Conservation (phyloP, 2,888 invertebrate genomes). For the Physocephala rufipes region DNA sequence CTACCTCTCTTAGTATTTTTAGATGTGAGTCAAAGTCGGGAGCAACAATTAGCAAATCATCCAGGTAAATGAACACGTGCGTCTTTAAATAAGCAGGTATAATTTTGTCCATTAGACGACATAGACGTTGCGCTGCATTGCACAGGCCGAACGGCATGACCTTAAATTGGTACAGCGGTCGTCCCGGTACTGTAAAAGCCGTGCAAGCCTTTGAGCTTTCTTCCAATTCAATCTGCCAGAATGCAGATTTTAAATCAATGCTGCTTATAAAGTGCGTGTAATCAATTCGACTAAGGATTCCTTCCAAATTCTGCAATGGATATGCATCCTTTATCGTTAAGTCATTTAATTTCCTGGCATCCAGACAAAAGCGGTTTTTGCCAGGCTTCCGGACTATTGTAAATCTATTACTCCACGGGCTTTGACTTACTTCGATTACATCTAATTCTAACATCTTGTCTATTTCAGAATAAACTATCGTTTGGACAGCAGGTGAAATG, state of each 20-base stretch:
- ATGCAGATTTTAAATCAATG: conserved; percentile 11
- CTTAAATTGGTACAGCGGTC: conserved; percentile 16
- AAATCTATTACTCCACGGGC: not conserved
- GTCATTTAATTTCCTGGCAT: not conserved
- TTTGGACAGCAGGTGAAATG: conserved; percentile 6
- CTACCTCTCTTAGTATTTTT: conserved; percentile 5
- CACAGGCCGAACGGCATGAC: conserved; percentile 24
- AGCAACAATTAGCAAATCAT: not conserved
- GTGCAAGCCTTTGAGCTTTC: not conserved
- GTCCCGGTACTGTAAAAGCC: conserved; percentile 9
- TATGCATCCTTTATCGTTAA: not conserved
- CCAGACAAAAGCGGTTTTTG: not conserved
- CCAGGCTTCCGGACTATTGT: not conserved
- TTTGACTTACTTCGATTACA: conserved; percentile 8
- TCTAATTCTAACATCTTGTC: conserved; percentile 5
- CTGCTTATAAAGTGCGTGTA: conserved; percentile 3
- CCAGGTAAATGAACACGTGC: too few relatives aligned
- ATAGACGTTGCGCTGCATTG: conserved; percentile 8
- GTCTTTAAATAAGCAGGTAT: not conserved
- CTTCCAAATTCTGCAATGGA: not conserved
- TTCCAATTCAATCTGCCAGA: conserved; percentile 10
- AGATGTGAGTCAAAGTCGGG: not conserved
- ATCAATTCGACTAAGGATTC: not conserved
- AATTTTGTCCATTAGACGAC: conserved; percentile 20
- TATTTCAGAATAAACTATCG: conserved; percentile 4